Evolutionary conservation across 2,797 vertebrate species (phyloP).

Genomic region (Lophius americanus): DNA sequence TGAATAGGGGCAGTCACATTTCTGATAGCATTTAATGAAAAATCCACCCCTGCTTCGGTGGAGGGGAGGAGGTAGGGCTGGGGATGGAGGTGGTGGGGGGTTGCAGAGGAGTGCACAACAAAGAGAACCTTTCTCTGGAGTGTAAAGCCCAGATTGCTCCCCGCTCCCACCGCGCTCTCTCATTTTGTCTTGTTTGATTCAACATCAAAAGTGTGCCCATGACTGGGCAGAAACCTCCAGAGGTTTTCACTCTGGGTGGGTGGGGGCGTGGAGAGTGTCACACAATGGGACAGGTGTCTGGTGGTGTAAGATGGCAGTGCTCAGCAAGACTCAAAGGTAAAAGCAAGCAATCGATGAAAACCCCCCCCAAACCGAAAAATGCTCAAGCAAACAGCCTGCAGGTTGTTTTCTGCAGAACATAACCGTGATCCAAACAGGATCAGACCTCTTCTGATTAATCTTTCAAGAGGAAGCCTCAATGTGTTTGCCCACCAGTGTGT

Average conservation of each 20-base stretch:
- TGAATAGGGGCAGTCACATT: slow-evolving; percentile 78
- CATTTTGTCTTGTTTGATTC: slow-evolving; percentile 72
- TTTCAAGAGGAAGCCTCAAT: too few species aligned
- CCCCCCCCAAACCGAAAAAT: too few species aligned
- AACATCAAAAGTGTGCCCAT: slow-evolving; percentile 76
- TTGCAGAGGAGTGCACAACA: slow-evolving; percentile 72
- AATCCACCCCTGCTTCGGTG: slow-evolving; percentile 66
- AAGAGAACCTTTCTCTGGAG: slow-evolving; percentile 76
- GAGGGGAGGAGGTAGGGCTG: slow-evolving; percentile 35
- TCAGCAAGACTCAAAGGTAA: slow-evolving; percentile 49
- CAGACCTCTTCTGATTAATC: too few species aligned
- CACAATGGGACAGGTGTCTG: slow-evolving; percentile 77
- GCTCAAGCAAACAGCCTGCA: neutral
- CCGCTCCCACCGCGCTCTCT: slow-evolving; percentile 43
- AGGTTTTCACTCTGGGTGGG: slow-evolving; percentile 41
- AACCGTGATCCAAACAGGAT: neutral
- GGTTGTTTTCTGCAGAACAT: neutral
- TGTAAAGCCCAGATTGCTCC: slow-evolving; percentile 71
- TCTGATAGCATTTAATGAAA: slow-evolving; percentile 81
- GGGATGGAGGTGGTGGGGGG: neutral
- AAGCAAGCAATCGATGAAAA: slow-evolving; percentile 45
- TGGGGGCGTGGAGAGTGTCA: slow-evolving; percentile 29
- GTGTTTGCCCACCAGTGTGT: too few species aligned
- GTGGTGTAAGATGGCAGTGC: slow-evolving; percentile 51
- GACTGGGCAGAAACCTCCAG: slow-evolving; percentile 66